Evolutionary conservation across 2,888 invertebrate genomes (phyloP).

Genomic region (Acrocyrtus sp.): DNA sequence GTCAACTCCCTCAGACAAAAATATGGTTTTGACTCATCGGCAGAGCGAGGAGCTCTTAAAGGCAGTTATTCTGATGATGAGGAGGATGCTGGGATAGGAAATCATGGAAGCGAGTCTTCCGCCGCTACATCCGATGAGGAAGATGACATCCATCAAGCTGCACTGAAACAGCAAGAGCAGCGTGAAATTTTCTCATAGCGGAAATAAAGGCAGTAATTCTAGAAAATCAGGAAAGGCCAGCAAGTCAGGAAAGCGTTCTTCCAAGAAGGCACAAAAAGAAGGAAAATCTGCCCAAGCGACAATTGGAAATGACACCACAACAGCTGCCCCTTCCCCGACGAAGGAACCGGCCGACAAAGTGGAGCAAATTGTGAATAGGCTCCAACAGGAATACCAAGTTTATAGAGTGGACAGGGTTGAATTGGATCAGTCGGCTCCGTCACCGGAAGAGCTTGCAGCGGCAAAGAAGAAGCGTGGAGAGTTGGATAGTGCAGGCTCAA

Average conservation of each 20-base stretch:
- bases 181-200: constrained; percentile 16
- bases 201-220: constrained; percentile 18
- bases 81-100: constrained; percentile 23
- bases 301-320: no score
- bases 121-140: constrained; percentile 31
- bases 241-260: constrained; percentile 26
- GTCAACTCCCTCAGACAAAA: constrained; percentile 36
- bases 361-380: constrained; percentile 29
- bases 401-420: constrained; percentile 37
- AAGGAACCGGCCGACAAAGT: constrained; percentile 25
- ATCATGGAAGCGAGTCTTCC: constrained; percentile 27
- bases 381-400: constrained; percentile 48
- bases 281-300: constrained; percentile 13
- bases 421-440: constrained; percentile 38
- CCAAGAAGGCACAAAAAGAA: constrained; percentile 18
- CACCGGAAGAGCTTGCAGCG: constrained; percentile 35
- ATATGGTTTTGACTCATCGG: constrained; percentile 31
- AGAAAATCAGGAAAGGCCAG: constrained; percentile 23
- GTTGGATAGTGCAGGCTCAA: constrained; percentile 59
- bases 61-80: constrained; percentile 29
- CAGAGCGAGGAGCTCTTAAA: constrained; percentile 17
- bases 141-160: constrained; percentile 8
- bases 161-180: constrained; percentile 19
- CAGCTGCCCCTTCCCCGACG: neutral
- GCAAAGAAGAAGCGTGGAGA: constrained; percentile 48